Evolutionary conservation across 1,140 invertebrate species (phyloP).

Genomic region (Charaxes varanes): DNA sequence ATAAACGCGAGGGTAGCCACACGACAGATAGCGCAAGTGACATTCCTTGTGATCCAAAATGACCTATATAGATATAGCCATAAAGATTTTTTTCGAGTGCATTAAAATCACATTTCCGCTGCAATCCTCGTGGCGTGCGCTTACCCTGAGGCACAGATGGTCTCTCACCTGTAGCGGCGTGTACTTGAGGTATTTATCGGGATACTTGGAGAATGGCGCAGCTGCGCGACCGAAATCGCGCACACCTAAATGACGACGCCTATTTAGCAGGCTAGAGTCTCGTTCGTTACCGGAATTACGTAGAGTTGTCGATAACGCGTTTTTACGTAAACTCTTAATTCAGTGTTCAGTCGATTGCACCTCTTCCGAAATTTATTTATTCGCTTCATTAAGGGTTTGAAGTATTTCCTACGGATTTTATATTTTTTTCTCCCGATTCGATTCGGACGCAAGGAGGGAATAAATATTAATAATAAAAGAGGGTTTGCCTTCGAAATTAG

Average conservation of each 20-base stretch:
- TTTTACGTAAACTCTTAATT: constrained; percentile 17
- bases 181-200: constrained; percentile 96
- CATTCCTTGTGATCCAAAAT: no score
- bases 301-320: no score
- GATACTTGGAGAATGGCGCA: constrained; percentile 92
- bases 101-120: not conserved
- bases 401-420: constrained; percentile 50
- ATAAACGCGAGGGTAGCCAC: no score
- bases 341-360: constrained; percentile 9
- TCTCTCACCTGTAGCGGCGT: constrained; percentile 87
- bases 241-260: no score
- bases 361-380: constrained; percentile 24
- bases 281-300: no score
- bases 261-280: no score
- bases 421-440: constrained; percentile 45
- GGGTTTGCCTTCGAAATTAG: constrained; percentile 68
- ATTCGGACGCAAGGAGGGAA: constrained; percentile 56
- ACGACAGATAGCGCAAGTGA: no score
- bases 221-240: constrained; percentile 79
- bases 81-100: not conserved
- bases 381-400: constrained; percentile 53
- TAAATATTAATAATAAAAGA: constrained; percentile 73
- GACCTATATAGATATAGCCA: not conserved
- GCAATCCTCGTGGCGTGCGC: no score
- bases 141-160: no score